These are phyloP conservation scores for Ctenochaetus hawaiiensis DNA, from an alignment of 2,797 vertebrate species.

Conservation along the genomic window DNA sequence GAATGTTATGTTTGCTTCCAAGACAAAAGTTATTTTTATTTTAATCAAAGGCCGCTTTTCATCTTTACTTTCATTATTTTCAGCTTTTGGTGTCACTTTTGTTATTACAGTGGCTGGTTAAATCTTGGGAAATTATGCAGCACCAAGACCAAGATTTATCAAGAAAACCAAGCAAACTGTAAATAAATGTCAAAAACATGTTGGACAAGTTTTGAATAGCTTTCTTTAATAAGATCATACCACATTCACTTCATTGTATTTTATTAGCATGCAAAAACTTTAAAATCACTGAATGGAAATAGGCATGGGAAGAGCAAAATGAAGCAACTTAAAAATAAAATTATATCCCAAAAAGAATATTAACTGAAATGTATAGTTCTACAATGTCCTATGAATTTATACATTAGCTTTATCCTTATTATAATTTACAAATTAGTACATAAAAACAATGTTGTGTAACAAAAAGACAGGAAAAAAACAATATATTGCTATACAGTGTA, in stretches of 20 bases:
- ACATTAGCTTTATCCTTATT: background rate
- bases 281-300: background rate
- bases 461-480: background rate
- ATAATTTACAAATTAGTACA: background rate
- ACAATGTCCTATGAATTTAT: background rate
- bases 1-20: background rate
- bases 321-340: conserved; percentile 13
- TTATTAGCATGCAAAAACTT: background rate
- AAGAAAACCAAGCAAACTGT: background rate
- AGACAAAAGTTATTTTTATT: background rate
- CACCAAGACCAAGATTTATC: background rate
- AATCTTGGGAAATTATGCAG: background rate
- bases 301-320: conserved; percentile 24
- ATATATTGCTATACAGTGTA: background rate
- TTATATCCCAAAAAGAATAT: background rate
- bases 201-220: background rate
- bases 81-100: background rate
- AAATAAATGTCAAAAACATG: background rate
- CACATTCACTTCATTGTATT: conserved; percentile 13
- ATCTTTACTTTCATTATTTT: background rate
- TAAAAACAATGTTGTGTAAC: conserved; percentile 6
- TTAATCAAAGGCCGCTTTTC: no score
- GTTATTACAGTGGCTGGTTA: background rate
- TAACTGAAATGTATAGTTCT: background rate
- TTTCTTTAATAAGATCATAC: conserved; percentile 29